phyloP scores from a whole-genome alignment of 2,797 vertebrate genomes.

The Gallinago solitaria region DNA sequence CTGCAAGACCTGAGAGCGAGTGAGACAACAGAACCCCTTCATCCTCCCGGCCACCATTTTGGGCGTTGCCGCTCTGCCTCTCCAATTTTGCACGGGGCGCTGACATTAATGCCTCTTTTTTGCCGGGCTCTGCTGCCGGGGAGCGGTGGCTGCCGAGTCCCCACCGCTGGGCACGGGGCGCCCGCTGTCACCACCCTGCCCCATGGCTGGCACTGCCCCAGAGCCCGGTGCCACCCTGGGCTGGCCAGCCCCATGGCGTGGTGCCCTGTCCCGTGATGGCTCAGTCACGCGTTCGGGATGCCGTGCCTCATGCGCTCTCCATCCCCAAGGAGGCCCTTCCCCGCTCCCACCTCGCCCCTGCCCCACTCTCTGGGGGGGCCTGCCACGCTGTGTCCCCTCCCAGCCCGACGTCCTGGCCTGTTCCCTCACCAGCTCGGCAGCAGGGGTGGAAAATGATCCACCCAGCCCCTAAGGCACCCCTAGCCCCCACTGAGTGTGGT shows the following conservation, averaged over 20 bases:
- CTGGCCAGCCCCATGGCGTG: fast-evolving
- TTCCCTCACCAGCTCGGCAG: background rate
- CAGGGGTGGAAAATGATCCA: background rate
- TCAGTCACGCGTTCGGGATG: background rate
- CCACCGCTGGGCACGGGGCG: fast-evolving
- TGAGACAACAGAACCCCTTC: background rate
- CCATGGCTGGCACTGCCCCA: background rate
- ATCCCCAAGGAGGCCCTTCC: background rate
- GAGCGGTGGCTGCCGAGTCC: background rate
- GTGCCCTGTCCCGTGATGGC: background rate
- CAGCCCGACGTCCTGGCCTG: too few relatives aligned
- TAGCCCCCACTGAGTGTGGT: fast-evolving
- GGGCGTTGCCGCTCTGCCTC: background rate
- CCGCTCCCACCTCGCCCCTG: background rate
- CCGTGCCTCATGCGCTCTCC: background rate
- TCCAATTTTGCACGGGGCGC: background rate
- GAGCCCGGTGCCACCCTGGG: background rate
- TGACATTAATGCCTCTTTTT: background rate
- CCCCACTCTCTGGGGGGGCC: background rate
- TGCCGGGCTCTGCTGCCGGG: fast-evolving
- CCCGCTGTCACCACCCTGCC: background rate
- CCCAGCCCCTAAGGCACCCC: background rate
- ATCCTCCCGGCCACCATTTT: background rate
- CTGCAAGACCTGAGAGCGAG: fast-evolving
- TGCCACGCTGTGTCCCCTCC: background rate